Base-by-base conservation (phyloP, 35 echinoderm and acorn worm genomes). In the Chiridota heheva region DNA sequence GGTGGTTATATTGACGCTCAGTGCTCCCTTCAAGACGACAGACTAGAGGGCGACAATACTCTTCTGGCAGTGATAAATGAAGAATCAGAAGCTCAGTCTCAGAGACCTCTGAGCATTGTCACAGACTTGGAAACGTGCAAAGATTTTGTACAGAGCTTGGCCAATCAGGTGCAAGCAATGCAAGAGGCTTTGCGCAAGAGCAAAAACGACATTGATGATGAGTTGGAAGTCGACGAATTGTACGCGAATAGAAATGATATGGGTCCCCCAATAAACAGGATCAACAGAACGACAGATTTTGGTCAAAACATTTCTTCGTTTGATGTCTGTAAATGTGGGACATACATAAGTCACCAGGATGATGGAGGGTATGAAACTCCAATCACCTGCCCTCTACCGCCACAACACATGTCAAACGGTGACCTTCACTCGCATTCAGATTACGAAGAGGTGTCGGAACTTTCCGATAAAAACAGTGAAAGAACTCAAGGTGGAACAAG, bases 351-450 rank as follows among this genome's bases (percentile, higher is more conserved):
- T n/a, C n/a, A n/a, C 7, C 40, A 82, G 41, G 90, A 93, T 79
- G 90, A 88, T 37, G 90, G 90, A 27, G 70, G 71, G n/a, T 93
- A 93, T 69, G 90, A 88, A 72, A 93, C 90, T 17, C 90, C 90
- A 4, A 88, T 93, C 18, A 60, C 60, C 66, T 76, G 86, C 4
- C 73, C 84, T 17, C 18, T 26, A 2, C 31, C 65, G 3, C 42
- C 82, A 6, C 18, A 48, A 35, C 26, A 79, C 20, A 67, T 58
- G 12, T 29, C 41, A 1, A 74, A 76, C 31, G 37, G 53, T 58
- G 67, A 85, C 51, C 26, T 7, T 15, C 75, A 78, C 26, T 78
- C 76, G 20, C 78, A 93, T 32, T 81, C 78, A 17, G 90, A 93
- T 12, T 93, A 93, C 22, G 90, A 93, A 58, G 90, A 93, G 43